Evolutionary conservation across 2,888 invertebrate genomes (phyloP), one percentile per base, ranked within the genome.

Genomic region (Troglohyphantes excavatus): DNA sequence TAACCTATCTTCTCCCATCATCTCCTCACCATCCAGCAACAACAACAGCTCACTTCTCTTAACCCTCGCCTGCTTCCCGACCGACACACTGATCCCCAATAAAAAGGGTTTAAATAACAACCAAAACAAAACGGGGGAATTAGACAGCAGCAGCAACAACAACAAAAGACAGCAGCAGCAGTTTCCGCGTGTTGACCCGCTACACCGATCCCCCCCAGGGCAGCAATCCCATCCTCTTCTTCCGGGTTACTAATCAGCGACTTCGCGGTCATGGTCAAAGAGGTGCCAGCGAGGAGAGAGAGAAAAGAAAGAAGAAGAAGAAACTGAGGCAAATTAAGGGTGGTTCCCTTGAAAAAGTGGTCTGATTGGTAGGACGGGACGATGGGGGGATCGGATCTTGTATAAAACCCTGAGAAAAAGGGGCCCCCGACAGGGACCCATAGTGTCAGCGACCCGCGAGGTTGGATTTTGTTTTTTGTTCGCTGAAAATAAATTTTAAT

Each of bases 291-390:
- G 67, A 82, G 76, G 88, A 87, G 65, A 67, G 53, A 67, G 17
- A 59, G 61, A n/a, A n/a, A n/a, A n/a, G n/a, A n/a, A 2, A 13
- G 46, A 46, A 46, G 7, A 39, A 39, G 7, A 39, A 39, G 39
- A 88, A 82, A 75, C 75, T 68, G 88, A 82, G 88, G 88, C 88
- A 88, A 88, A 88, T 88, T 75, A 76, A 88, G 88, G 88, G 88
- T 53, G 82, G 82, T 79, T 61, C 81, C 65, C 2, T 33, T 9
- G n/a, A 72, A 68, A 68, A 70, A 81, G 88, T 82, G 29, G 82
- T 75, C 82, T 82, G 88, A 88, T 82, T 88, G 88, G 88, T 82
- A 68, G 75, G 82, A 53, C n/a, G 43, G 75, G 27, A 70, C 26
- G 81, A 75, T 75, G 75, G 82, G 88, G 88, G 88, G 81, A 59